These are phyloP conservation scores for Eupelmus urozonus DNA, from an alignment of 2,888 invertebrate species.

Conservation along the genomic window DNA sequence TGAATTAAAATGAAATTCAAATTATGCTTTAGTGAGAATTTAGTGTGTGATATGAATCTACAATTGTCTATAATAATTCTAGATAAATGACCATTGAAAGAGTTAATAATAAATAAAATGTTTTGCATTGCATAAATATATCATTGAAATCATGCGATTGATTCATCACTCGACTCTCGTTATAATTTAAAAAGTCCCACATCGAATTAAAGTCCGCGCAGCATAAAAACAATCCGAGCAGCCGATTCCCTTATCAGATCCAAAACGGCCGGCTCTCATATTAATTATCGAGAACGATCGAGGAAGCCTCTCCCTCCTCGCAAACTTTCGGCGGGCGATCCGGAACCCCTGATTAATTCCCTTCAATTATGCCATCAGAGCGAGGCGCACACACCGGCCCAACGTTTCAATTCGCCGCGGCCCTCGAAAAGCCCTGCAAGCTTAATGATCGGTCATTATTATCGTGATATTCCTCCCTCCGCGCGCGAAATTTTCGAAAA, in stretches of 20 bases:
- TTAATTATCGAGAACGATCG: background rate
- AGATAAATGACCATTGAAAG: background rate
- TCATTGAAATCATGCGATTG: background rate
- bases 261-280: background rate
- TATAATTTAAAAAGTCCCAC: background rate
- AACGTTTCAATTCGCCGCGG: conserved; percentile 53
- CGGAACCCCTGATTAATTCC: conserved; percentile 51
- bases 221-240: background rate
- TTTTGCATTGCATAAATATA: background rate
- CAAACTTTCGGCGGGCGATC: conserved; percentile 36
- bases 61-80: background rate
- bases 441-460: conserved; percentile 53
- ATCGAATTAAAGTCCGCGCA: no score
- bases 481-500: conserved; percentile 63
- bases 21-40: background rate
- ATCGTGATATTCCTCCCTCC: conserved; percentile 22
- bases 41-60: background rate
- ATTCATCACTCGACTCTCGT: no score
- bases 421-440: background rate
- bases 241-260: background rate
- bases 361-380: conserved; percentile 55
- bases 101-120: background rate
- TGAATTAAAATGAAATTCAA: background rate
- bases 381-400: background rate
- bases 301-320: background rate